Percentiles rank a stretch among this genome's conserved stretches.
Evolutionary conservation across 2,888 invertebrate species (phyloP).

Genomic region (Tupiocoris notatus): DNA sequence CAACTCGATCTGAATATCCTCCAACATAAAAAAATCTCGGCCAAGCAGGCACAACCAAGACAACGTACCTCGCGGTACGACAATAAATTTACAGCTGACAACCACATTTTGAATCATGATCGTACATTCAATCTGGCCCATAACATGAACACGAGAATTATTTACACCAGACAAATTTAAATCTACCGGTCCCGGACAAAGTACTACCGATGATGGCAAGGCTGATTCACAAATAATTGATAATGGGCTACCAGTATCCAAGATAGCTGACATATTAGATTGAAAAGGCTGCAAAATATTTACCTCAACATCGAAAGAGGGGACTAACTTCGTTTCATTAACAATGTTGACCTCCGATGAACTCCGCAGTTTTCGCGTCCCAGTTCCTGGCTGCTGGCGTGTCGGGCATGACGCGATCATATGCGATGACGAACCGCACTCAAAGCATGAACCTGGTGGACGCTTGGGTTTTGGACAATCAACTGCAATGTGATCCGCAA

Average conservation of each 20-base stretch:
- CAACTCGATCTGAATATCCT: neutral
- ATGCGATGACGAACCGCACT: constrained; percentile 5
- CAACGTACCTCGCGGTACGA: neutral
- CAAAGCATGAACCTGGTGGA: neutral
- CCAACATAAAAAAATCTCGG: constrained; percentile 1
- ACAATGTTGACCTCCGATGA: constrained; percentile 1
- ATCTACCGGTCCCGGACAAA: neutral
- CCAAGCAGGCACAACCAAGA: constrained; percentile 12
- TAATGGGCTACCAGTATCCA: neutral
- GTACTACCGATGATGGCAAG: neutral
- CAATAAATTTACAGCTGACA: neutral
- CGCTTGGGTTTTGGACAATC: constrained; percentile 5
- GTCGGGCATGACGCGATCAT: neutral
- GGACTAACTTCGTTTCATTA: neutral
- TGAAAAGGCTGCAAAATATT: neutral
- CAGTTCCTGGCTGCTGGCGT: neutral
- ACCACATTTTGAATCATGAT: neutral
- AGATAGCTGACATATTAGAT: neutral
- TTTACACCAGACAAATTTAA: neutral
- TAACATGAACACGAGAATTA: neutral
- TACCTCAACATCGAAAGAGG: neutral
- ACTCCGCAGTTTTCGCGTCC: too few species aligned
- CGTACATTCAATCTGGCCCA: neutral
- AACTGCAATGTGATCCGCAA: neutral
- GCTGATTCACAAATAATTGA: neutral